Conservation (phyloP, 2,113 vertebrate genomes). For the Caranx ignobilis region DNA sequence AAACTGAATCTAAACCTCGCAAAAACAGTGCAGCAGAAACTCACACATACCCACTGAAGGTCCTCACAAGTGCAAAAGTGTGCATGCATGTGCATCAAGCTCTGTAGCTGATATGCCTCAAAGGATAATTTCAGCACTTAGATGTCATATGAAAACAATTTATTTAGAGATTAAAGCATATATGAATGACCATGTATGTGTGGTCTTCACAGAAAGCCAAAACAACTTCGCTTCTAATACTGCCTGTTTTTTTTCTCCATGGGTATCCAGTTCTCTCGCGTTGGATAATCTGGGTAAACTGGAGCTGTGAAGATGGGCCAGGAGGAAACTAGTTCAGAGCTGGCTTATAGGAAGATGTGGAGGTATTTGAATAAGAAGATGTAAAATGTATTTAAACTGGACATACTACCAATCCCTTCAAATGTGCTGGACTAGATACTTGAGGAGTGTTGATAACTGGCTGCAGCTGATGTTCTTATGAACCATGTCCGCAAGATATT, state of each 20-base stretch:
- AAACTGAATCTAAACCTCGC: too few relatives aligned
- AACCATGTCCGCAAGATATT: background rate
- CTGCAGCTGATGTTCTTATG: background rate
- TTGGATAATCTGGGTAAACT: slow-evolving; percentile 25
- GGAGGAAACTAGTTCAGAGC: slow-evolving; percentile 26
- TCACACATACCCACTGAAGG: too few relatives aligned
- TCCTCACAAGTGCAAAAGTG: too few relatives aligned
- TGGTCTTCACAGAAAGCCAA: background rate
- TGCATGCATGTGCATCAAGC: background rate
- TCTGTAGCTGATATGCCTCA: background rate
- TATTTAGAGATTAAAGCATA: background rate
- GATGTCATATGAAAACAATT: too few relatives aligned
- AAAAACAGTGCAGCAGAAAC: too few relatives aligned
- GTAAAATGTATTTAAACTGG: slow-evolving; percentile 21
- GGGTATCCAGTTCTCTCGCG: slow-evolving; percentile 6
- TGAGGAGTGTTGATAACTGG: background rate
- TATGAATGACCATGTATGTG: background rate
- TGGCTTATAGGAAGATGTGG: slow-evolving; percentile 30
- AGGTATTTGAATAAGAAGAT: slow-evolving; percentile 35
- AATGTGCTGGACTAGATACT: slow-evolving; percentile 4
- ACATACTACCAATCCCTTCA: slow-evolving; percentile 16
- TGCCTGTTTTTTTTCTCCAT: slow-evolving; percentile 12
- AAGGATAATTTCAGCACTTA: background rate
- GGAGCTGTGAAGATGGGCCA: slow-evolving; percentile 8
- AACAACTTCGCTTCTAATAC: slow-evolving; percentile 21